These are phyloP conservation scores for Origma solitaria DNA, from an alignment of 2,113 vertebrate genomes.

Conservation along the genomic window DNA sequence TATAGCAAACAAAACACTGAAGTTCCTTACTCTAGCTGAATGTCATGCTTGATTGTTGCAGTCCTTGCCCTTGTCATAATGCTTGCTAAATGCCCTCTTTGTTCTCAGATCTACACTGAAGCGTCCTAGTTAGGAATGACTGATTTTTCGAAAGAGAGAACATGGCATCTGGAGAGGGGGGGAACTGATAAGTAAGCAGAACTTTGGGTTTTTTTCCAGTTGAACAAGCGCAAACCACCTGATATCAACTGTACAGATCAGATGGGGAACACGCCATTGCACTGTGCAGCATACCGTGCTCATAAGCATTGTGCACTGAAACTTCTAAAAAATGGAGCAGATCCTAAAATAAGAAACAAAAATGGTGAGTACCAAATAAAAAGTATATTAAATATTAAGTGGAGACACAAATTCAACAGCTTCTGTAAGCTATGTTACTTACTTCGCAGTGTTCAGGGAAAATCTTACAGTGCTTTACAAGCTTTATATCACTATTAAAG, in stretches of 20 bases:
- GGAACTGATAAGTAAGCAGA: not conserved
- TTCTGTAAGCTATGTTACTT: not conserved
- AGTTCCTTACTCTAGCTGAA: not conserved
- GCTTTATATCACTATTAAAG: not conserved
- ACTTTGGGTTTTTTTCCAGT: slow-evolving; percentile 61
- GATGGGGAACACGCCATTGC: slow-evolving; percentile 88
- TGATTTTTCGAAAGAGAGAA: not conserved
- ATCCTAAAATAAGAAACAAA: slow-evolving; percentile 79
- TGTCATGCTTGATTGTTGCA: not conserved
- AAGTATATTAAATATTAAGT: not conserved
- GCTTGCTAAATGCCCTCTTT: not conserved
- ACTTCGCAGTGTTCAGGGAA: not conserved
- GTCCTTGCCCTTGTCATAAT: not conserved
- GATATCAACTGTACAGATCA: slow-evolving; percentile 86
- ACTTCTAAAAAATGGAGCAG: slow-evolving; percentile 85
- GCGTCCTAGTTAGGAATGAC: not conserved
- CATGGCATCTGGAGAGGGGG: not conserved
- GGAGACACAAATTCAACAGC: not conserved
- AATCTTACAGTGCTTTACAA: not conserved
- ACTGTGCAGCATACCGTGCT: slow-evolving; percentile 88
- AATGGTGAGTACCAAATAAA: slow-evolving; percentile 72
- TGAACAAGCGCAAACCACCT: slow-evolving; percentile 78
- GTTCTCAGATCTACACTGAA: not conserved
- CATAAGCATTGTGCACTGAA: slow-evolving; percentile 85
- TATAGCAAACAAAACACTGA: not conserved